Percentiles rank a stretch among this genome's conserved stretches.
Evolutionary conservation across 2,888 invertebrate species (phyloP).

Genomic region (Tipula unca): DNA sequence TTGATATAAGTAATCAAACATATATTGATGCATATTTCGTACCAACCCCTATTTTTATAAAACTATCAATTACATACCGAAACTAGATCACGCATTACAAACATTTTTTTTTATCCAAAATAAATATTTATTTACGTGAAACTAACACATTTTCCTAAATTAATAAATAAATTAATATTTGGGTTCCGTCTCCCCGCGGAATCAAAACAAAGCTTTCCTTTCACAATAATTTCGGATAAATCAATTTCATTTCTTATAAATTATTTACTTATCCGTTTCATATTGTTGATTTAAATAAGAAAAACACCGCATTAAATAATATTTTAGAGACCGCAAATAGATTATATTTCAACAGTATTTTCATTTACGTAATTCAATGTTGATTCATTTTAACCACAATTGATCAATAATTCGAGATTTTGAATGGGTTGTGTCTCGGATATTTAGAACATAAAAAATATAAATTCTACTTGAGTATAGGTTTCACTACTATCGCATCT

Average conservation of each 20-base stretch:
- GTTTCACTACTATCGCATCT: not conserved
- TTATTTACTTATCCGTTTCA: not conserved
- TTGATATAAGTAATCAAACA: too few species aligned
- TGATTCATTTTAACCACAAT: not conserved
- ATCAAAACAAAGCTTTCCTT: not conserved
- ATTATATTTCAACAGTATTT: not conserved
- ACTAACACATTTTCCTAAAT: not conserved
- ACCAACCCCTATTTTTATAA: not conserved
- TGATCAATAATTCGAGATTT: not conserved
- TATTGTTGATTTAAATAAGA: too few species aligned
- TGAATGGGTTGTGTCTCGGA: not conserved
- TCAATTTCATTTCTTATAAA: not conserved
- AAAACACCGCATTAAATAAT: too few species aligned
- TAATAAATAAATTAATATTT: not conserved
- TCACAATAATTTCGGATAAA: not conserved
- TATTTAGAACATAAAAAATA: not conserved
- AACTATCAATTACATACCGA: not conserved
- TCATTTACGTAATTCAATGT: not conserved
- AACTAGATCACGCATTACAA: not conserved
- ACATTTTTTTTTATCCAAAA: not conserved
- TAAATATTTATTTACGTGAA: not conserved
- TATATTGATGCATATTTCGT: not conserved
- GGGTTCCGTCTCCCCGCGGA: not conserved
- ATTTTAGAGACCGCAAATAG: not conserved
- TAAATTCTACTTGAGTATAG: too few species aligned